phyloP scores from a whole-genome alignment of 2,797 vertebrate genomes.

The Halcyon badia region DNA sequence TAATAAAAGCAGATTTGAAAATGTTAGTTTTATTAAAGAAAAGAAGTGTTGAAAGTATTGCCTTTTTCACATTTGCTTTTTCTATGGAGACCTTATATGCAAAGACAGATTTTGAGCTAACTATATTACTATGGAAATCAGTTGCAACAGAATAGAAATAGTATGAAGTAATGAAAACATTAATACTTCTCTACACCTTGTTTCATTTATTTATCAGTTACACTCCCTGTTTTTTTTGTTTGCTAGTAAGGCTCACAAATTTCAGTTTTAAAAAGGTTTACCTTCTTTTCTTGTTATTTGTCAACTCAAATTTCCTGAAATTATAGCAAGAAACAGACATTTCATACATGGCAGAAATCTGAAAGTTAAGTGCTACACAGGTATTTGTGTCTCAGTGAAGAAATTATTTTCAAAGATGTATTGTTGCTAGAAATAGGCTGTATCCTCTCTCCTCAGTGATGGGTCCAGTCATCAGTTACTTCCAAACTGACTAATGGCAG shows the following conservation, averaged over 20 bases:
- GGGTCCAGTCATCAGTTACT: background rate
- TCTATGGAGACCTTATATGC: conserved; percentile 82
- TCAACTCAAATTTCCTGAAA: conserved; percentile 56
- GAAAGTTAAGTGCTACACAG: conserved; percentile 53
- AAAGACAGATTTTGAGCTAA: conserved; percentile 84
- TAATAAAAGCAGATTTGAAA: conserved; percentile 84
- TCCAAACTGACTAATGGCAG: conserved; percentile 27
- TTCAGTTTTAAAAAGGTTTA: conserved; percentile 66
- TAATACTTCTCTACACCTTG: conserved; percentile 83
- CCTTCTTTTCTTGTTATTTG: conserved; percentile 52
- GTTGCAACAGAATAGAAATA: conserved; percentile 78
- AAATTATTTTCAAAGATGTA: background rate
- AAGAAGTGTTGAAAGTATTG: conserved; percentile 82
- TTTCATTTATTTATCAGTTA: conserved; percentile 84
- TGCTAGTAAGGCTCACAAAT: conserved; percentile 32
- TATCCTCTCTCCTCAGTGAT: background rate
- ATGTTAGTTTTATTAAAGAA: conserved; percentile 84
- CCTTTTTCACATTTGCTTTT: conserved; percentile 83
- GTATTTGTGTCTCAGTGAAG: conserved; percentile 49
- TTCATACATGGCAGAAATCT: conserved; percentile 45
- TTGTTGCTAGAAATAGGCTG: background rate
- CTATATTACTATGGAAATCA: conserved; percentile 87
- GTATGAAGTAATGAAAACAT: conserved; percentile 84
- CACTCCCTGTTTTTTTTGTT: background rate
- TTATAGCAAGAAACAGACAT: conserved; percentile 62